Conservation (phyloP, 1,140 invertebrate species). For the Anastrepha obliqua region DNA sequence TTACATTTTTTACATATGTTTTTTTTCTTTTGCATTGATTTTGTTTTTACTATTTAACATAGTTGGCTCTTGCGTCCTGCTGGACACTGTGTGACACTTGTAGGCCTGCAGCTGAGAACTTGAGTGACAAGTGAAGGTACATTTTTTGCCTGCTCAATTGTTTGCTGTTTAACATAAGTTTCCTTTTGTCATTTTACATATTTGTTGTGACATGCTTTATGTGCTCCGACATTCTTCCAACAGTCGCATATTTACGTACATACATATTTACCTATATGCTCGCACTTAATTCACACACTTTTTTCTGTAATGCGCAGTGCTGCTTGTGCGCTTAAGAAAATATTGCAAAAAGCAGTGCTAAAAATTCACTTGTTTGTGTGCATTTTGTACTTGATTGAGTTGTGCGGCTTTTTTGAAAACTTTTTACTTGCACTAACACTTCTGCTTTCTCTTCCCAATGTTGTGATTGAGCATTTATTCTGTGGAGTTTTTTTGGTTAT, state of each 20-base stretch:
- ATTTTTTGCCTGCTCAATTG: not conserved
- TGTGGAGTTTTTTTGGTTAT: not conserved
- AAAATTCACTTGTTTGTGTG: not conserved
- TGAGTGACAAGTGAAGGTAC: constrained; percentile 44
- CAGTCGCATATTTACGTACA: not conserved
- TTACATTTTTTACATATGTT: not conserved
- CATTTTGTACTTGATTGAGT: not conserved
- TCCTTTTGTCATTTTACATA: not conserved
- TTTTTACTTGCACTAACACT: no score
- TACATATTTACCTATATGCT: not conserved
- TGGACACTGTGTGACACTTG: constrained; percentile 34
- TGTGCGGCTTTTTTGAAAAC: not conserved
- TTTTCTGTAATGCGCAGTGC: not conserved
- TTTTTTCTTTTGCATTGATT: not conserved
- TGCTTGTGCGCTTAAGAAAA: constrained; percentile 9
- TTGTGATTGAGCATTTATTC: no score
- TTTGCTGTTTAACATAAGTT: constrained; percentile 6
- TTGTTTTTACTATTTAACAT: not conserved
- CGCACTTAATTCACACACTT: constrained; percentile 14
- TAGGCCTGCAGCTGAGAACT: constrained; percentile 26
- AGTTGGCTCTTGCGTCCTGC: not conserved
- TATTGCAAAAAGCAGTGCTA: not conserved
- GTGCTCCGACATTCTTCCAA: not conserved
- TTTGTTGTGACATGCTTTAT: constrained; percentile 8
- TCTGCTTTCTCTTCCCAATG: no score